phyloP scores from a whole-genome alignment of 2,888 invertebrate genomes.

The Zeuzera pyrina region DNA sequence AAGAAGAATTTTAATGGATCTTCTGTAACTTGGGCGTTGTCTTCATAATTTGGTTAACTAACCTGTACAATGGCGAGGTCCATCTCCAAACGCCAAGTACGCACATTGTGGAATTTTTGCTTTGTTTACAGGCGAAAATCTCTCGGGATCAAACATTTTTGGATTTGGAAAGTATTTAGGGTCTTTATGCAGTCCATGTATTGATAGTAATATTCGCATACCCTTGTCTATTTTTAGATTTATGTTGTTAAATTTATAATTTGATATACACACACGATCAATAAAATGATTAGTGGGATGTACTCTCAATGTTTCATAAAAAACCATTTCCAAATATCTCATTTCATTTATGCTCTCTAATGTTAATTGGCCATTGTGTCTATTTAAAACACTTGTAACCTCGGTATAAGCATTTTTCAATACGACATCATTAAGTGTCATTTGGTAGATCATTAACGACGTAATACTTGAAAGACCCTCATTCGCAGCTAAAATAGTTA shows the following conservation, averaged over 20 bases:
- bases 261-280: slow-evolving; percentile 23
- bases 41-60: no score
- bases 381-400: slow-evolving; percentile 14
- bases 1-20: no score
- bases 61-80: slow-evolving; percentile 14
- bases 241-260: slow-evolving; percentile 2
- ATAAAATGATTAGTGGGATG: slow-evolving; percentile 34
- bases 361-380: slow-evolving; percentile 20
- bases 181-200: slow-evolving; percentile 8
- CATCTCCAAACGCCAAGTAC: slow-evolving; percentile 12
- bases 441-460: slow-evolving; percentile 23
- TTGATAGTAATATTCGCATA: slow-evolving; percentile 4
- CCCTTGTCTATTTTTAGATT: slow-evolving; percentile 8
- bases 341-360: slow-evolving; percentile 26
- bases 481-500: slow-evolving; percentile 33
- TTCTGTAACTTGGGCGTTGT: no score
- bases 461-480: slow-evolving; percentile 31
- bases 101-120: slow-evolving; percentile 6
- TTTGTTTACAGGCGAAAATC: slow-evolving; percentile 11
- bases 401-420: slow-evolving; percentile 22
- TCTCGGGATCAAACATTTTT: slow-evolving; percentile 9
- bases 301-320: slow-evolving; percentile 37
- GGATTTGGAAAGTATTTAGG: slow-evolving; percentile 10
- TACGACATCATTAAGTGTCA: slow-evolving; percentile 26
- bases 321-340: slow-evolving; percentile 27